Evolutionary conservation across 2,797 vertebrate genomes (phyloP), one percentile per base, ranked within the genome.

Genomic region (Lates japonicus): DNA sequence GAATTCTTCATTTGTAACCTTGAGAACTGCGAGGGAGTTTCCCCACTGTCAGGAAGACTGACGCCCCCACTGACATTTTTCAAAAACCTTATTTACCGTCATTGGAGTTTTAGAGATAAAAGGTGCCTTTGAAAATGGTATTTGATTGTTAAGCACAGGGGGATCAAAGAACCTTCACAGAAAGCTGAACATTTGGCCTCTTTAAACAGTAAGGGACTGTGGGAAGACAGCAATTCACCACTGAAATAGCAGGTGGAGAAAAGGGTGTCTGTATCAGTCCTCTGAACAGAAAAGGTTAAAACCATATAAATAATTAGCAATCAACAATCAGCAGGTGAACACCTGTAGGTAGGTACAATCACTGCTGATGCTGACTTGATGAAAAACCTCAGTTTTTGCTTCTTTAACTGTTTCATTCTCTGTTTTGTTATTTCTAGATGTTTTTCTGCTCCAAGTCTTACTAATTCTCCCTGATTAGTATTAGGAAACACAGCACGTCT

Each of bases 241-340:
- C 48, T 12, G 71, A 70, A 55, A 49, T 44, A 81, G 20, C 17
- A n/a, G 52, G 7, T 8, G 25, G 35, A 51, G 77, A 39, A 52
- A 44, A 72, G 37, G 16, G 7, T 10, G 54, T 22, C 20, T 5
- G 12, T 49, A 33, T 37, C 39, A 37, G 25, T 48, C 48, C 33
- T 76, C 29, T 31, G 7, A 52, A 29, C 7, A 57, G 57, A 67
- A 63, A 19, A 12, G 67, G 62, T 57, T 80, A 29, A 65, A 68
- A 78, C n/a, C 25, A 11, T 31, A 39, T 79, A 58, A 22, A 46
- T 37, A 80, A 84, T 85, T 67, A 81, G 55, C 70, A 83, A 83
- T 89, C 77, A 89, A 41, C 80, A 85, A 46, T 68, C 83, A 83
- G 63, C 54, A 66, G 1, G n/a, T 33, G 70, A 79, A 74, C 70